Conservation (phyloP, 53 echinoderm and acorn worm genomes). For the Temnopleurus reevesii region DNA sequence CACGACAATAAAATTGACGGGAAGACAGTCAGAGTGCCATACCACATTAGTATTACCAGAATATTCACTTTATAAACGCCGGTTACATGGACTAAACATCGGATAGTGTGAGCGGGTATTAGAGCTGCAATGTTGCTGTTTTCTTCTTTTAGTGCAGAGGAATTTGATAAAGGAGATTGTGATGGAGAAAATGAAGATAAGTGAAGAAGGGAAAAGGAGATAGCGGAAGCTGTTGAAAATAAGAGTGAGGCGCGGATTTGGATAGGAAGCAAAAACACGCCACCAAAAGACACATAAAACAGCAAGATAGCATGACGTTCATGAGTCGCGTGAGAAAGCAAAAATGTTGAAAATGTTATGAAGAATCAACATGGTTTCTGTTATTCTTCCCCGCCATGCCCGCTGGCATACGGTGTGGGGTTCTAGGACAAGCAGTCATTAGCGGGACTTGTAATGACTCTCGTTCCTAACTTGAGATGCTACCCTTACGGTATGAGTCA, state of each 20-base stretch:
- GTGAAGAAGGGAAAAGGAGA: neutral
- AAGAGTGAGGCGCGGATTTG: neutral
- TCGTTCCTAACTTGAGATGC: neutral
- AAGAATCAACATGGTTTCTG: neutral
- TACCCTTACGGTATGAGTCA: neutral
- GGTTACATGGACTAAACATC: too few relatives aligned
- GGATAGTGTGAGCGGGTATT: too few relatives aligned
- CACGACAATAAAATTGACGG: too few relatives aligned
- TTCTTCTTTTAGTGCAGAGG: too few relatives aligned
- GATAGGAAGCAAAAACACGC: neutral
- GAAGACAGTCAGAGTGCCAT: too few relatives aligned
- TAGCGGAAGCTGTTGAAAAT: neutral
- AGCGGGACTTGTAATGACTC: neutral
- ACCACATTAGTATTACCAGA: too few relatives aligned
- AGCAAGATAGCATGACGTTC: neutral
- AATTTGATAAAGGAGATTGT: too few relatives aligned
- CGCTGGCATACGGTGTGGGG: neutral
- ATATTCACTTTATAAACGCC: too few relatives aligned
- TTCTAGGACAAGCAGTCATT: conserved; percentile 16
- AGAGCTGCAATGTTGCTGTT: too few relatives aligned
- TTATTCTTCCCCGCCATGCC: conserved; percentile 3
- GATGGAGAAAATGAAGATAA: neutral
- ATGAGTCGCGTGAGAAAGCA: neutral
- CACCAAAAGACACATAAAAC: neutral
- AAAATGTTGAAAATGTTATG: neutral